These are phyloP conservation scores for Panzeria rudis DNA, from an alignment of 2,888 invertebrate species.

Conservation along the genomic window DNA sequence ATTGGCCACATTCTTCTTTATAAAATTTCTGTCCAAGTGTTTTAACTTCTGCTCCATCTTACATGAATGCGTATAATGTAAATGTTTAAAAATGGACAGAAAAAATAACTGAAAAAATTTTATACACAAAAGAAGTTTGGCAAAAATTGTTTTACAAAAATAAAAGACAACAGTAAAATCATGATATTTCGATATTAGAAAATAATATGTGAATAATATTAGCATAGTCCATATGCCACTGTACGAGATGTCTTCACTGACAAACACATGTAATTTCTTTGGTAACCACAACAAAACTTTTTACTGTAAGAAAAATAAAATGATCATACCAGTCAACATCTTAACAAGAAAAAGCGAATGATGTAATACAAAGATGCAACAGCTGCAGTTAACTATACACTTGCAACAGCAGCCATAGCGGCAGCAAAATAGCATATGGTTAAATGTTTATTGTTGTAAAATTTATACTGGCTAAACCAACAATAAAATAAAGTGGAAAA, in stretches of 20 bases:
- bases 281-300: constrained; percentile 56
- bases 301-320: constrained; percentile 35
- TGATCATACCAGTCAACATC: constrained; percentile 36
- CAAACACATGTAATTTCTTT: constrained; percentile 48
- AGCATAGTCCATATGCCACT: constrained; percentile 29
- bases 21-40: constrained; percentile 13
- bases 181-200: background rate
- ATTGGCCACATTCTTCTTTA: constrained; percentile 65
- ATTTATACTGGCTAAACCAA: constrained; percentile 6
- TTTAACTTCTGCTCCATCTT: constrained; percentile 32
- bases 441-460: constrained; percentile 39
- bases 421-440: constrained; percentile 60
- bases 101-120: constrained; percentile 39
- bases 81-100: constrained; percentile 39
- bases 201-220: background rate
- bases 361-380: constrained; percentile 68
- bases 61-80: constrained; percentile 54
- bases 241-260: constrained; percentile 4
- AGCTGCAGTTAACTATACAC: constrained; percentile 57
- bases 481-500: constrained; percentile 33
- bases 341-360: constrained; percentile 46
- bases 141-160: background rate
- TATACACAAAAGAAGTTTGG: background rate
- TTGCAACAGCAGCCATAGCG: constrained; percentile 44
- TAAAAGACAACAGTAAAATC: constrained; percentile 13